A percentile compares a stretch with the other conserved stretches of the same genome.
Evolutionary conservation across 1,140 invertebrate genomes (phyloP).

Genomic region (Stegodyphus dumicola): DNA sequence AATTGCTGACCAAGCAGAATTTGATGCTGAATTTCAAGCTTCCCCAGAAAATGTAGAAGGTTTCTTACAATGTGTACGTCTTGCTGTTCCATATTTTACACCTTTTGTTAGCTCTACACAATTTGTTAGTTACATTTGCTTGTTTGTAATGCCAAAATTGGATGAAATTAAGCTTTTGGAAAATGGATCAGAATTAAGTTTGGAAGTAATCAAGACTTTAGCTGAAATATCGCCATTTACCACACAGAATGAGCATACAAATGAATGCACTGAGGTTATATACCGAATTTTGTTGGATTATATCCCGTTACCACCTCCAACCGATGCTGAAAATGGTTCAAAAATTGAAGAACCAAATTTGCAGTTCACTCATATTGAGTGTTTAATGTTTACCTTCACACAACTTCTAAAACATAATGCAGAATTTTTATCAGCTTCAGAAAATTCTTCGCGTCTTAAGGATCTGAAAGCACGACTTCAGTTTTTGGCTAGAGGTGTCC

Average conservation of each 20-base stretch:
- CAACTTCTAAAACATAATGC: constrained; percentile 84
- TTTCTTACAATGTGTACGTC: constrained; percentile 85
- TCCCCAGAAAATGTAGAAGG: constrained; percentile 81
- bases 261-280: constrained; percentile 78
- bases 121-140: constrained; percentile 88
- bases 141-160: constrained; percentile 80
- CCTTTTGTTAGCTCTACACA: constrained; percentile 86
- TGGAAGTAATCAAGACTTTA: constrained; percentile 87
- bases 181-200: constrained; percentile 70
- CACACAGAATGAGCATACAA: constrained; percentile 80
- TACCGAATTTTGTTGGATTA: constrained; percentile 70
- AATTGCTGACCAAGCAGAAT: constrained; percentile 83
- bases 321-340: constrained; percentile 70
- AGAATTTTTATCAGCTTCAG: constrained; percentile 77
- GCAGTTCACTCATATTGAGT: constrained; percentile 93
- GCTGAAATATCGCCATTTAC: constrained; percentile 85
- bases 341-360: constrained; percentile 76
- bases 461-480: constrained; percentile 88
- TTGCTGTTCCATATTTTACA: constrained; percentile 82
- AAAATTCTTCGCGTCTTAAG: constrained; percentile 83
- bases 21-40: constrained; percentile 79
- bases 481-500: constrained; percentile 91
- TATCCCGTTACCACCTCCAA: constrained; percentile 79
- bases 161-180: constrained; percentile 65
- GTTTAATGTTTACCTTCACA: constrained; percentile 89